phyloP scores from a whole-genome alignment of 1,140 invertebrate species.

The Scaptomyza hsui region DNA sequence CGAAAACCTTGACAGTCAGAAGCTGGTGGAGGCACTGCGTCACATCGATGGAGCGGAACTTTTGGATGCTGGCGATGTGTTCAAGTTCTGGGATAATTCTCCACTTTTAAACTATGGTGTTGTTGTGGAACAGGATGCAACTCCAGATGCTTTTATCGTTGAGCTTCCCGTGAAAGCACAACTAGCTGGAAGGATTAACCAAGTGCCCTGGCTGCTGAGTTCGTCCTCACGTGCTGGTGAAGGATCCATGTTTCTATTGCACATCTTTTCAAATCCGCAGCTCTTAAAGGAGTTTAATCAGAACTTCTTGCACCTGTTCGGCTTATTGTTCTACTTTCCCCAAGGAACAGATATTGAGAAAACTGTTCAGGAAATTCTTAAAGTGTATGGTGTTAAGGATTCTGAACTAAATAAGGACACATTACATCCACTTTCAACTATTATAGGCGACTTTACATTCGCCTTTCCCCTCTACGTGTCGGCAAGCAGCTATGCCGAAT shows the following conservation, averaged over 20 bases:
- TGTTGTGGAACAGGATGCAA: constrained; percentile 68
- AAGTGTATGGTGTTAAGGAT: constrained; percentile 18
- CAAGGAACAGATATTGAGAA: not conserved
- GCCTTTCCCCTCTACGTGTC: constrained; percentile 48
- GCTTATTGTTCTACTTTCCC: constrained; percentile 29
- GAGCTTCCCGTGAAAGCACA: constrained; percentile 70
- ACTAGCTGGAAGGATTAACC: constrained; percentile 60
- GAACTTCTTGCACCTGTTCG: constrained; percentile 41
- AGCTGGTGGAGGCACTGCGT: constrained; percentile 77
- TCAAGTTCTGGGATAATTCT: constrained; percentile 74
- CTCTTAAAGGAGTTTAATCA: constrained; percentile 42
- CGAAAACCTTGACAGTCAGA: constrained; percentile 16
- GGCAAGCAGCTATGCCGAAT: constrained; percentile 46
- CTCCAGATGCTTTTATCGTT: constrained; percentile 75
- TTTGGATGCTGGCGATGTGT: constrained; percentile 52
- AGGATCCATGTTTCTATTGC: constrained; percentile 43
- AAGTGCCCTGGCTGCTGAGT: constrained; percentile 84
- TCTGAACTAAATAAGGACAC: constrained; percentile 47
- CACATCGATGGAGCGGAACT: constrained; percentile 61
- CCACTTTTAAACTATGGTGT: constrained; percentile 72
- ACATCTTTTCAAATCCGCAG: not conserved
- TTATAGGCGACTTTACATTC: constrained; percentile 60
- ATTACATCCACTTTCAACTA: constrained; percentile 19
- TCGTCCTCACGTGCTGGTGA: constrained; percentile 69
- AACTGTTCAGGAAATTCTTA: constrained; percentile 32